These are phyloP conservation scores for Sinodicranocentrus sp. DNA, from an alignment of 2,888 invertebrate species.

Conservation along the genomic window DNA sequence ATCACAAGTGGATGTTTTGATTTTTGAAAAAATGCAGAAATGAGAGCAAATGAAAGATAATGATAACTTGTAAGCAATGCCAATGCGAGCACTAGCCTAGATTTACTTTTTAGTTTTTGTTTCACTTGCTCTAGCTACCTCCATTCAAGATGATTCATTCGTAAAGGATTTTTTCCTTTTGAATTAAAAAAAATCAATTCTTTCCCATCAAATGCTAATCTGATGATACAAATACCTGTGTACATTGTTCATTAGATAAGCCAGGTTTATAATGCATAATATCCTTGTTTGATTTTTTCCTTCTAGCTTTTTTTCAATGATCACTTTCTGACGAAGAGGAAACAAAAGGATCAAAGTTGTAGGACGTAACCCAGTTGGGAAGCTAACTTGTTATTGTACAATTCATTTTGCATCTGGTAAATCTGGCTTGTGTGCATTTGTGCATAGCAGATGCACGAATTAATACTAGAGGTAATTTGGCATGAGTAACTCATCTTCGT, in stretches of 20 bases:
- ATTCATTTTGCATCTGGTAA: slow-evolving; percentile 5
- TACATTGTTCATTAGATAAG: slow-evolving; percentile 19
- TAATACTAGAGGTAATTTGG: slow-evolving; percentile 28
- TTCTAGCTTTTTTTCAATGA: slow-evolving; percentile 19
- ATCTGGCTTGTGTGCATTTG: neutral
- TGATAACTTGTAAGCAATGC: neutral
- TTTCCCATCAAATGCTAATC: too few species aligned
- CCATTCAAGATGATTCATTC: neutral
- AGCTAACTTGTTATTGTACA: slow-evolving; percentile 39
- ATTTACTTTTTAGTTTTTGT: neutral
- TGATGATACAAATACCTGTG: neutral
- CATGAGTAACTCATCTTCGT: slow-evolving; percentile 41
- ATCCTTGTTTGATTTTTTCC: neutral
- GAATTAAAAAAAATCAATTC: neutral
- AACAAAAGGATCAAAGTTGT: slow-evolving; percentile 47
- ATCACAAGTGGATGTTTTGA: slow-evolving; percentile 1
- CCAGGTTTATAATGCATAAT: slow-evolving; percentile 1
- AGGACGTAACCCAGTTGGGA: slow-evolving; percentile 63
- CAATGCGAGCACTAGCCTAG: slow-evolving; percentile 18
- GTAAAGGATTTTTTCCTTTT: neutral
- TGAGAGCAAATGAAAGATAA: slow-evolving; percentile 22
- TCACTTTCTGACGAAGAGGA: slow-evolving; percentile 38
- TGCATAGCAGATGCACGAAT: slow-evolving; percentile 1
- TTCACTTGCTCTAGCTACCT: slow-evolving; percentile 8
- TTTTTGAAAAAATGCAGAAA: slow-evolving; percentile 12